Percentiles rank a stretch among this genome's conserved stretches.
phyloP scores from a whole-genome alignment of 2,888 invertebrate genomes.

The Agriopis leucophaearia region DNA sequence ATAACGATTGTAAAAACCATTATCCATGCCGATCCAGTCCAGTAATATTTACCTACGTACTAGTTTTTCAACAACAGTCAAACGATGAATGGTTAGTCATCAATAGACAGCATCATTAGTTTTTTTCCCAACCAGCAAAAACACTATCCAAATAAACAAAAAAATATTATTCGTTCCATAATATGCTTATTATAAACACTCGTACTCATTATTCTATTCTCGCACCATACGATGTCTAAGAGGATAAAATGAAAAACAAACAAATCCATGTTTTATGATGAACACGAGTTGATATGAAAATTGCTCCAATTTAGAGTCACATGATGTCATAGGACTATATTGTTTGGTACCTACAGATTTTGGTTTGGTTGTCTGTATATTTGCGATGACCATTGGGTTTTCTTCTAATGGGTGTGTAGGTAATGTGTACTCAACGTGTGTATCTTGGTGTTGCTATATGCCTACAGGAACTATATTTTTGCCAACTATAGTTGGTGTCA shows the following conservation, averaged over 20 bases:
- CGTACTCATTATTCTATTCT: constrained; percentile 35
- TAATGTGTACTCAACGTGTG: not conserved
- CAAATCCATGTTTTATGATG: constrained; percentile 75
- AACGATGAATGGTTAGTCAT: not conserved
- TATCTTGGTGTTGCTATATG: no score
- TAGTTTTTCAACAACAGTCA: no score
- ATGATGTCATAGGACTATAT: constrained; percentile 65
- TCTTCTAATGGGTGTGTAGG: not conserved
- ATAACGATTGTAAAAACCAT: no score
- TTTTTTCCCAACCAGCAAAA: not conserved
- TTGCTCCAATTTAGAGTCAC: constrained; percentile 76
- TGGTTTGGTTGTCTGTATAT: constrained; percentile 14
- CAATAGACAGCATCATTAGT: not conserved
- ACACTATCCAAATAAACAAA: constrained; percentile 3
- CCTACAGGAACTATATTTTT: no score
- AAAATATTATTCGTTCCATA: constrained; percentile 11
- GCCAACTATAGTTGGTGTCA: no score
- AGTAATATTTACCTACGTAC: no score
- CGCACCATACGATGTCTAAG: constrained; percentile 52
- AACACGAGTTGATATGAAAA: constrained; percentile 76
- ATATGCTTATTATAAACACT: constrained; percentile 30
- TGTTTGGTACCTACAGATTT: constrained; percentile 16
- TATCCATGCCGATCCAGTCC: no score
- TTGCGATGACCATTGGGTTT: not conserved
- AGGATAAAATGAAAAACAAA: constrained; percentile 68